A percentile compares a stretch with the other conserved stretches of the same genome.
These are phyloP conservation scores for Xiphophorus hellerii DNA, from an alignment of 2,113 vertebrate species.

Conservation along the genomic window DNA sequence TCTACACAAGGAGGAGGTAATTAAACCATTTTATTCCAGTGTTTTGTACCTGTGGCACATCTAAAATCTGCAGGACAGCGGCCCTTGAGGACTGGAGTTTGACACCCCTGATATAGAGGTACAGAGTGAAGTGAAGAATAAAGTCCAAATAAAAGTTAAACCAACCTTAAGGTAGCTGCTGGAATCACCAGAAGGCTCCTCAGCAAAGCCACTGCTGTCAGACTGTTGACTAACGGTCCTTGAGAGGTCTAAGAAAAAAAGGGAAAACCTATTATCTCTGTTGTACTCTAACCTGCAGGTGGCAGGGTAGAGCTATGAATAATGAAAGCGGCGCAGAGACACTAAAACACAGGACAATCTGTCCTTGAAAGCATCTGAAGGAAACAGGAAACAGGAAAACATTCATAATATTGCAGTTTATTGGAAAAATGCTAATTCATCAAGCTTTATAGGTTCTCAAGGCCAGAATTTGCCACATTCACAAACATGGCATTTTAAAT, in stretches of 20 bases:
- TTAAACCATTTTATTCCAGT: no score
- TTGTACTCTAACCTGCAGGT: slow-evolving; percentile 16
- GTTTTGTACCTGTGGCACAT: no score
- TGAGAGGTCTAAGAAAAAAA: slow-evolving; percentile 78
- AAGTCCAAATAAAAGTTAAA: neutral
- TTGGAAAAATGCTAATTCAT: neutral
- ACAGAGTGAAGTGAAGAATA: no score
- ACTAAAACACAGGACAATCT: neutral
- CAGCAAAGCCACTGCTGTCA: slow-evolving; percentile 97
- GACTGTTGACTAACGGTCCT: slow-evolving; percentile 93
- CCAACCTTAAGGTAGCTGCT: slow-evolving; percentile 87
- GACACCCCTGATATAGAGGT: neutral
- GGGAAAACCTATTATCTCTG: neutral
- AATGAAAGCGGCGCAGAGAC: neutral
- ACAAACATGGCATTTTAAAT: no score
- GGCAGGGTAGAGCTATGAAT: slow-evolving; percentile 18
- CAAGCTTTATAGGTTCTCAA: neutral
- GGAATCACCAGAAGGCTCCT: slow-evolving; percentile 88
- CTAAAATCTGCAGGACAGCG: no score
- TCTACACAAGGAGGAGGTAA: no score
- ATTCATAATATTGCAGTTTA: slow-evolving; percentile 2
- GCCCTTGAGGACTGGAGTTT: no score
- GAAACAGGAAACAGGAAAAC: slow-evolving; percentile 1
- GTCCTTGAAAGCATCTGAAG: slow-evolving; percentile 11
- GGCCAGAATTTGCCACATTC: neutral